phyloP scores from a whole-genome alignment of 1,140 invertebrate genomes.

The Bombus pascuorum region DNA sequence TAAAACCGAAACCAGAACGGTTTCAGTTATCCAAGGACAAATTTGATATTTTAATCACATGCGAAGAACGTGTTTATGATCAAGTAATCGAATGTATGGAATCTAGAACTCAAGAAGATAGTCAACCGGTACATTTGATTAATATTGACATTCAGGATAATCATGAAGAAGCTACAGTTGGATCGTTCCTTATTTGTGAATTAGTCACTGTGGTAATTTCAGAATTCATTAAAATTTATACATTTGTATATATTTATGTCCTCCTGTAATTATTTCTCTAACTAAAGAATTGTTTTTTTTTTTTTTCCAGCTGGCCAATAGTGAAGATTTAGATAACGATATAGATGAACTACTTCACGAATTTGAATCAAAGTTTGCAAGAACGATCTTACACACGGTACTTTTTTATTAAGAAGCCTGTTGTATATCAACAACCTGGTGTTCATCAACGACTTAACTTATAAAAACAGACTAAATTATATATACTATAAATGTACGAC shows the following conservation, averaged over 20 bases:
- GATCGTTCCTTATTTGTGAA: constrained; percentile 99
- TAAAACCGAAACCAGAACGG: constrained; percentile 96
- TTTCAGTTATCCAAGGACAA: constrained; percentile 95
- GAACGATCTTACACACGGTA: constrained; percentile 95
- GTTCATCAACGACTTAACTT: constrained; percentile 53
- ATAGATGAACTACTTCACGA: constrained; percentile 98
- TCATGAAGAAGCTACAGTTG: constrained; percentile 99
- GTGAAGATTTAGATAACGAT: constrained; percentile 98
- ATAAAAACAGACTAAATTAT: constrained; percentile 55
- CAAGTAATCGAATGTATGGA: constrained; percentile 93
- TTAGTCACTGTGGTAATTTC: constrained; percentile 92
- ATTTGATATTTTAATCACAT: constrained; percentile 98
- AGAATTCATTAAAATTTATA: constrained; percentile 5
- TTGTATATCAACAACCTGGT: constrained; percentile 28
- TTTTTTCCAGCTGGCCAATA: constrained; percentile 90
- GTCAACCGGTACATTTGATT: constrained; percentile 96
- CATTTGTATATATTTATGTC: not conserved
- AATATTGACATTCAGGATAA: constrained; percentile 99
- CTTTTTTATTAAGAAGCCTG: constrained; percentile 92
- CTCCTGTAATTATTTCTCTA: not conserved
- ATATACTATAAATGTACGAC: constrained; percentile 18
- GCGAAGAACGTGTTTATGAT: constrained; percentile 99
- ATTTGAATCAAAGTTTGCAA: constrained; percentile 94
- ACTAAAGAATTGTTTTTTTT: constrained; percentile 6
- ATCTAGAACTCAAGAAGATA: constrained; percentile 87